phyloP scores from a whole-genome alignment of 2,888 invertebrate species.

The Parasteatoda lunata region DNA sequence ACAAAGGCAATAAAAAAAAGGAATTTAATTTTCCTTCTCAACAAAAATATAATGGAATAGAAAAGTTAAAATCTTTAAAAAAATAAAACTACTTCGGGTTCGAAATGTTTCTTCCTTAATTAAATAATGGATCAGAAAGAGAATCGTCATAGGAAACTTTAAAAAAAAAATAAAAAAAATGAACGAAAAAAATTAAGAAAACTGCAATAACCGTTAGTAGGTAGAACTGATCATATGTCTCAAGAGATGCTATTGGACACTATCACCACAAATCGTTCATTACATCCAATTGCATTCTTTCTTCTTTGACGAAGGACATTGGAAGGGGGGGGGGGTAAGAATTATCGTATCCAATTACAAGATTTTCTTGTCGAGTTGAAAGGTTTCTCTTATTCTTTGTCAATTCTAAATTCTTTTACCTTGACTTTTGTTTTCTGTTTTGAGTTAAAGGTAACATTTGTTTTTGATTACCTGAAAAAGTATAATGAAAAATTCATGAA shows the following conservation, averaged over 20 bases:
- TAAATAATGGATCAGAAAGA: constrained; percentile 49
- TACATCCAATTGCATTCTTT: constrained; percentile 49
- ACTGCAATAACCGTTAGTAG: constrained; percentile 49
- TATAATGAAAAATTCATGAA: too few species aligned
- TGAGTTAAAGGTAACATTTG: neutral
- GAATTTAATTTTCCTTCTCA: neutral
- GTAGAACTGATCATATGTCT: constrained; percentile 45
- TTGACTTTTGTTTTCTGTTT: neutral
- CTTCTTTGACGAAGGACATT: constrained; percentile 17
- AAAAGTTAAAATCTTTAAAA: constrained; percentile 46
- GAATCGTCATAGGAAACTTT: constrained; percentile 29
- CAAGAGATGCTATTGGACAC: constrained; percentile 46
- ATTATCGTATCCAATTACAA: constrained; percentile 63
- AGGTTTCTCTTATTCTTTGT: constrained; percentile 35
- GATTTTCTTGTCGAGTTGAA: constrained; percentile 57
- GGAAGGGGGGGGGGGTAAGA: constrained; percentile 15
- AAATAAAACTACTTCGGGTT: constrained; percentile 32
- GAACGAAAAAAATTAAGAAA: constrained; percentile 11
- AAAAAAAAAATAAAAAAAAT: constrained; percentile 10
- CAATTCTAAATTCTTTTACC: constrained; percentile 9
- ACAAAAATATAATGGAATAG: constrained; percentile 14
- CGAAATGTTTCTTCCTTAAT: constrained; percentile 44
- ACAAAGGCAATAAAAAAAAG: neutral
- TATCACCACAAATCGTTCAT: constrained; percentile 55
- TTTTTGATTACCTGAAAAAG: too few species aligned